Base-by-base conservation (phyloP, 2,797 vertebrate genomes). In the Cygnus olor region DNA sequence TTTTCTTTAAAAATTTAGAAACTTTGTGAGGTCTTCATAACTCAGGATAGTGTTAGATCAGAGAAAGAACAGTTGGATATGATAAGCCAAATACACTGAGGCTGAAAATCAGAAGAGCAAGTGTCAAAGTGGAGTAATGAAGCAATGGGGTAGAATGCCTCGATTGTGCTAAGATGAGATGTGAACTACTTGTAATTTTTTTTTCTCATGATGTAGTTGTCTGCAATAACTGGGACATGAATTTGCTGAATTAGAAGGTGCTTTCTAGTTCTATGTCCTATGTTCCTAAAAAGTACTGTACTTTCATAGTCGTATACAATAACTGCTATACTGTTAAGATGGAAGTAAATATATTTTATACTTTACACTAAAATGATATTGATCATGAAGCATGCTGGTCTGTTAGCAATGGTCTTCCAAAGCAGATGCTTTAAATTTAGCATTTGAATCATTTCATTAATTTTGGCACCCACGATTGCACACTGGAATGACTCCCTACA, bases 351-450 rank as follows among this genome's bases (percentile, higher is more conserved):
- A 22, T 7, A 77, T 84, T 79, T 80, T 65, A 49, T 44, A 53
- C 30, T 73, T 88, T 9, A 79, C 14, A 38, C 13, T 21, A 30
- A 30, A 70, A 57, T 34, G 9, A 73, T 73, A 68, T 25, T 76
- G 74, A 30, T 36, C 45, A 4, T 49, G 49, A 44, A 82, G 19
- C 20, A 45, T 34, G 47, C 20, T 78, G 63, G n/a, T 65, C 34
- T 79, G 53, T 32, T 64, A 81, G 74, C 68, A 6, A 53, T 63
- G 32, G 3, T 63, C n/a, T 93, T 89, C 73, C 57, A 82, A 91
- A 94, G 40, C 13, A 82, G 80, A 85, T 74, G 27, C 16, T 94
- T 93, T 91, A 90, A 80, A 78, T 89, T 74, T 38, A 94, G 54
- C 27, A 63, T 78, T 92, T 83, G 42, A 83, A 45, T 83, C 0